A percentile compares a stretch with the other conserved stretches of the same genome.
phyloP scores from a whole-genome alignment of 2,888 invertebrate species.

The Pristionchus arcanus region DNA sequence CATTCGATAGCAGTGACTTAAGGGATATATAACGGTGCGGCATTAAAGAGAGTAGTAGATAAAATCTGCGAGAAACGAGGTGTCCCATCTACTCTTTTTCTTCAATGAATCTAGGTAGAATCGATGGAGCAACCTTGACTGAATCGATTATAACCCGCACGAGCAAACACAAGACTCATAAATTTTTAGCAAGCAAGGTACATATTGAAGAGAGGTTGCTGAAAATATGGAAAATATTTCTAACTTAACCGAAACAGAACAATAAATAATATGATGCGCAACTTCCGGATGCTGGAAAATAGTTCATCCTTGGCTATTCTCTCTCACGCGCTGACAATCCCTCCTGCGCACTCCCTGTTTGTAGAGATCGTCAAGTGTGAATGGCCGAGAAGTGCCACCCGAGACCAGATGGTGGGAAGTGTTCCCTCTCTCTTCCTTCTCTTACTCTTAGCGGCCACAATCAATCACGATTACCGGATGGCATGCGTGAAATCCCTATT shows the following conservation, averaged over 20 bases:
- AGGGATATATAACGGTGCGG: constrained; percentile 6
- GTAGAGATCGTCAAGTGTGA: constrained; percentile 40
- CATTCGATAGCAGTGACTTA: not conserved
- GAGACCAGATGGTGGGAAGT: constrained; percentile 19
- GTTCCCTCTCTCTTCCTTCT: not conserved
- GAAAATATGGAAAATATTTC: not conserved
- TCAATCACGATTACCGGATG: not conserved
- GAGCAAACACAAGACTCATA: constrained; percentile 16
- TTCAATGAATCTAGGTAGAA: not conserved
- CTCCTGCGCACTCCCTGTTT: not conserved
- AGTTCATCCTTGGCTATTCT: not conserved
- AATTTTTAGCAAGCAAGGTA: not conserved
- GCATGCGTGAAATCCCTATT: not conserved
- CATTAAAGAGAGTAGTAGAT: constrained; percentile 23
- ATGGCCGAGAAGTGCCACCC: constrained; percentile 28
- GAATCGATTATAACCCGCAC: constrained; percentile 1
- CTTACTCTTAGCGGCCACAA: not conserved
- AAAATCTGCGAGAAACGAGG: not conserved
- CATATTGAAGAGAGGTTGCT: no score
- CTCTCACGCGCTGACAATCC: not conserved
- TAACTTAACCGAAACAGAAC: not conserved
- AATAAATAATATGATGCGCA: not conserved
- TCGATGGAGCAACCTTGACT: constrained; percentile 24
- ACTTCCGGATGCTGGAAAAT: not conserved
- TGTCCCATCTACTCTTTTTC: not conserved